These are phyloP conservation scores for Scaptomyza pallida DNA, from an alignment of 1,140 invertebrate genomes.

Conservation along the genomic window DNA sequence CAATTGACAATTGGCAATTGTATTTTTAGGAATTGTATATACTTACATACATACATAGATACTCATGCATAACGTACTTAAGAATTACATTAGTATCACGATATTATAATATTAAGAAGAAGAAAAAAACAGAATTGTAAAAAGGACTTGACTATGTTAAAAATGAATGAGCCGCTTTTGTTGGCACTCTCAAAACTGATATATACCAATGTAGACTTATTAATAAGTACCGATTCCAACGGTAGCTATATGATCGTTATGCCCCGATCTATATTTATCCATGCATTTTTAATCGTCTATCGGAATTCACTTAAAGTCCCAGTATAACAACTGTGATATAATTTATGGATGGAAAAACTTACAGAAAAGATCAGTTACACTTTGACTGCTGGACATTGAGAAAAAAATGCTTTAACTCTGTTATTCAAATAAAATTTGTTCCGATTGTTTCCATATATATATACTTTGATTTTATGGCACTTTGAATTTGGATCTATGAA, in stretches of 20 bases:
- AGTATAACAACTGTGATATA: slow-evolving; percentile 49
- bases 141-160: slow-evolving; percentile 54
- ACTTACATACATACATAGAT: slow-evolving; percentile 26
- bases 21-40: slow-evolving; percentile 68
- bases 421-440: slow-evolving; percentile 2
- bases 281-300: slow-evolving; percentile 25
- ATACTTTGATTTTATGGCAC: background rate
- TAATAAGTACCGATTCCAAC: slow-evolving; percentile 27
- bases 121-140: slow-evolving; percentile 52
- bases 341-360: slow-evolving; percentile 12
- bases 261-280: slow-evolving; percentile 12
- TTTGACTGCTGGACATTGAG: background rate
- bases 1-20: slow-evolving; percentile 47
- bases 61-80: slow-evolving; percentile 45
- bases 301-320: slow-evolving; percentile 37
- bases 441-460: background rate
- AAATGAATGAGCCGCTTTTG: slow-evolving; percentile 29
- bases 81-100: slow-evolving; percentile 50
- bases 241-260: slow-evolving; percentile 37
- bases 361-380: background rate
- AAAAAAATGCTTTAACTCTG: background rate
- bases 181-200: slow-evolving; percentile 27
- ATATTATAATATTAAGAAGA: slow-evolving; percentile 42
- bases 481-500: background rate
- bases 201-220: slow-evolving; percentile 31